Conservation (phyloP, 2,113 vertebrate genomes). For the Sus scrofa region T2T-Sscrofa CM000818.6:61481001-61481500, state of each 20-base stretch:
- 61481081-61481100: no score
- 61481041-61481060: no score
- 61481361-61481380: neutral
- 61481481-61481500: neutral
- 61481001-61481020: neutral
- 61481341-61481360: neutral
- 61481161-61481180: no score
- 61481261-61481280: neutral
- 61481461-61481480: neutral
- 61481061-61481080: no score
- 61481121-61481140: no score
- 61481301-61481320: slow-evolving; percentile 19
- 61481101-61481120: no score
- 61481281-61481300: neutral
- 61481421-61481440: neutral
- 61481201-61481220: no score
- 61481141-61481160: no score
- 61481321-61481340: neutral
- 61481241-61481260: no score
- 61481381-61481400: neutral
- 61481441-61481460: neutral
- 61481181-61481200: no score
- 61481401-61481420: neutral
- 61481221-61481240: no score
- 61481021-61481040: no score